Conservation (phyloP, 2,888 invertebrate genomes). For the Alitta virens region DNA sequence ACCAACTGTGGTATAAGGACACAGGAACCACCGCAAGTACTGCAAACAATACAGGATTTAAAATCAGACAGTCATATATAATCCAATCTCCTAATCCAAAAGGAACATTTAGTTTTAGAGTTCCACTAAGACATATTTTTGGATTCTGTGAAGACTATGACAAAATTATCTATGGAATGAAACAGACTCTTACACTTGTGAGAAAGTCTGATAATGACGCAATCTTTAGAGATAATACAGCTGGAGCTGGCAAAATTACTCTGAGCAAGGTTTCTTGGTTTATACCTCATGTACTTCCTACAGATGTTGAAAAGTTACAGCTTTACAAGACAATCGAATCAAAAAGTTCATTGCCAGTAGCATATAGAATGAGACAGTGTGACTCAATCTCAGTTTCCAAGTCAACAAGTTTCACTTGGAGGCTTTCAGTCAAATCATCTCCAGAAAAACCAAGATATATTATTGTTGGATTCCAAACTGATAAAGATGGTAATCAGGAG, state of each 20-base stretch:
- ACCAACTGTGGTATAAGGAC: slow-evolving; percentile 20
- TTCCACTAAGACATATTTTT: slow-evolving; percentile 22
- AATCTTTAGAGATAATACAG: not conserved
- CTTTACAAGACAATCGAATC: slow-evolving; percentile 19
- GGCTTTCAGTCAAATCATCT: slow-evolving; percentile 17
- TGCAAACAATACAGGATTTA: slow-evolving; percentile 6
- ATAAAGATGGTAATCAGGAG: slow-evolving; percentile 15
- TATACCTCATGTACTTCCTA: slow-evolving; percentile 17
- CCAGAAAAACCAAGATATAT: slow-evolving; percentile 18
- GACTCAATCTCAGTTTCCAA: slow-evolving; percentile 12
- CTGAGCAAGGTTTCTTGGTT: slow-evolving; percentile 20
- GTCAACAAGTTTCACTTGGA: slow-evolving; percentile 22
- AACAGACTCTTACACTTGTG: slow-evolving; percentile 11
- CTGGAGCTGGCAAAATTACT: no score
- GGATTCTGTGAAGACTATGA: slow-evolving; percentile 14
- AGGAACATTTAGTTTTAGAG: slow-evolving; percentile 19
- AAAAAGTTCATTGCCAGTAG: slow-evolving; percentile 14
- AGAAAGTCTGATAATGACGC: not conserved
- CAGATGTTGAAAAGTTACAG: slow-evolving; percentile 20
- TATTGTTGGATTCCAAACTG: slow-evolving; percentile 20
- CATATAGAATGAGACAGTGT: slow-evolving; percentile 15
- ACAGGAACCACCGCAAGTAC: slow-evolving; percentile 3
- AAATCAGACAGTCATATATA: slow-evolving; percentile 8
- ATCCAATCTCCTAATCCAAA: slow-evolving; percentile 14
- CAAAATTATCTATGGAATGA: slow-evolving; percentile 18